Percentiles rank a stretch among this genome's conserved stretches.
These are phyloP conservation scores for Rhizomys pruinosus DNA, from an alignment of 2,113 vertebrate species.

Conservation along the genomic window DNA sequence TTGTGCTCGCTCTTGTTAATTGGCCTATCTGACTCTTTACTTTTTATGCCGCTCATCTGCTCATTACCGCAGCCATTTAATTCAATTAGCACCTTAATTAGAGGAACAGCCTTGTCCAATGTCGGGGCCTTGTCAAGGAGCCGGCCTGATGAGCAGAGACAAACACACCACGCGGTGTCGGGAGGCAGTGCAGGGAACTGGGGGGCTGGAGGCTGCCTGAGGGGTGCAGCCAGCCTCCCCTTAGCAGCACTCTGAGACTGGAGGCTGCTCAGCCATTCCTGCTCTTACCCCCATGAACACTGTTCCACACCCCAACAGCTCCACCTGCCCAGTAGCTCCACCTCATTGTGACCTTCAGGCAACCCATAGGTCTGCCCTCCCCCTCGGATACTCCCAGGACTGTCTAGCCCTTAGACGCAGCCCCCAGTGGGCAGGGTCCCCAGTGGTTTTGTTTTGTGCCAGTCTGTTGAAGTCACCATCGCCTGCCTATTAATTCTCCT, in stretches of 20 bases:
- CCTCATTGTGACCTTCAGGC: background rate
- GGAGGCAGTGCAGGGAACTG: background rate
- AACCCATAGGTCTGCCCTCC: background rate
- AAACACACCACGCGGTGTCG: conserved; percentile 44
- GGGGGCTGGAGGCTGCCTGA: background rate
- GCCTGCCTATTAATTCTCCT: conserved; percentile 92
- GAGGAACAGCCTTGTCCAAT: conserved; percentile 94
- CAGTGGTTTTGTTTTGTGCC: conserved; percentile 86
- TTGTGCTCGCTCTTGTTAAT: conserved; percentile 99
- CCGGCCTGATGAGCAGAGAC: conserved; percentile 94
- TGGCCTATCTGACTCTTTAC: conserved; percentile 98
- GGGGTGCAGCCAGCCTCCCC: background rate
- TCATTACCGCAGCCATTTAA: conserved; percentile 99
- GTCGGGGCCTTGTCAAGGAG: conserved; percentile 93
- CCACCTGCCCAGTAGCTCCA: background rate
- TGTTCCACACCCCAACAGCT: background rate
- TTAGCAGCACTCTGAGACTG: background rate
- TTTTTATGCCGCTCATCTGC: conserved; percentile 98
- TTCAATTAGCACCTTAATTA: conserved; percentile 99
- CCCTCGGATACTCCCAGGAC: background rate
- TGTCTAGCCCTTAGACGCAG: background rate
- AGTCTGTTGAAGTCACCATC: conserved; percentile 88
- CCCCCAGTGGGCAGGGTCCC: conserved; percentile 56
- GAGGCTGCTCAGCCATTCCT: background rate
- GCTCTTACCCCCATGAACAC: background rate